Conservation (phyloP, 2,888 invertebrate genomes). For the Brachyopa scutellaris region DNA sequence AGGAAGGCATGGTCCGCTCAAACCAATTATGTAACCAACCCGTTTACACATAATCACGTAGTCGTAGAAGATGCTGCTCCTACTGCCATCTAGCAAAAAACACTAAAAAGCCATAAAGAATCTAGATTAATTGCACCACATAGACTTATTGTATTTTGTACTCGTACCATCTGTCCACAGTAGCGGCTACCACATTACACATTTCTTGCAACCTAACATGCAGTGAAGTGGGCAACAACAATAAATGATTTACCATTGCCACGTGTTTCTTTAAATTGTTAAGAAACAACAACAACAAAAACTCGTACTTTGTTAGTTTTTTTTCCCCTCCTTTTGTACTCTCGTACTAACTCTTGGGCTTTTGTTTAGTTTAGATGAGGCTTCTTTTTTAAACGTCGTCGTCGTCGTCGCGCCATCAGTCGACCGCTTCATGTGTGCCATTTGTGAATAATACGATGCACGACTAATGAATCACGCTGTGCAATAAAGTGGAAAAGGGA, state of each 20-base stretch:
- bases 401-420: no score
- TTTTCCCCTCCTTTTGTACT: not conserved
- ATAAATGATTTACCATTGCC: conserved; percentile 63
- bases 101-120: not conserved
- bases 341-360: no score
- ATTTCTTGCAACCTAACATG: conserved; percentile 25
- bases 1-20: no score
- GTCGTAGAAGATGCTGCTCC: no score
- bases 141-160: conserved; percentile 37
- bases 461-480: conserved; percentile 74
- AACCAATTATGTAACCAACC: no score
- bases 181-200: conserved; percentile 61
- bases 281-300: conserved; percentile 2
- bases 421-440: conserved; percentile 54
- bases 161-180: conserved; percentile 69
- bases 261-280: conserved; percentile 56
- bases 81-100: not conserved
- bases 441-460: conserved; percentile 70
- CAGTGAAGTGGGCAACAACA: conserved; percentile 19
- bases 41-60: no score
- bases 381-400: conserved; percentile 3
- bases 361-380: conserved; percentile 13
- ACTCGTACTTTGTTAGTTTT: conserved; percentile 30
- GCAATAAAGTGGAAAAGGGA: conserved; percentile 65
- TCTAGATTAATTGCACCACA: conserved; percentile 54